A percentile compares a stretch with the other conserved stretches of the same genome.
Evolutionary conservation across 2,888 invertebrate genomes (phyloP).

Genomic region (Clunio marinus): DNA sequence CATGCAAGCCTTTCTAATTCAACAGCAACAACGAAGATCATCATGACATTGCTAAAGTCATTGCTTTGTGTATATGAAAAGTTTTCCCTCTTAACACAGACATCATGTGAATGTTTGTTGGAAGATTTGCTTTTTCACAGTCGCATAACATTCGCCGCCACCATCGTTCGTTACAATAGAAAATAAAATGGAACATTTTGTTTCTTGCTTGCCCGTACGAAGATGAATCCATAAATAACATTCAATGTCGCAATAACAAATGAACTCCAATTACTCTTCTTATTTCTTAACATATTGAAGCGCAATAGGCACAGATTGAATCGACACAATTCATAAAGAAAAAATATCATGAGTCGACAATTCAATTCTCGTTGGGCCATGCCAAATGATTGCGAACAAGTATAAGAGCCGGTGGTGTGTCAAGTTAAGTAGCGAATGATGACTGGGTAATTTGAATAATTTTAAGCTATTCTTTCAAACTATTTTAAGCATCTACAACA

Average conservation of each 20-base stretch:
- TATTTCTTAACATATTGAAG: not conserved
- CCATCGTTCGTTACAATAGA: no score
- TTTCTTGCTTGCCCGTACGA: not conserved
- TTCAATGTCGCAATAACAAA: not conserved
- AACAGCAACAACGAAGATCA: slow-evolving; percentile 7
- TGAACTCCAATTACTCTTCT: slow-evolving; percentile 1
- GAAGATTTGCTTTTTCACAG: not conserved
- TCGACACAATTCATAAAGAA: no score
- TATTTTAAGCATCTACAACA: not conserved
- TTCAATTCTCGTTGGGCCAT: no score
- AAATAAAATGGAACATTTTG: slow-evolving; percentile 5
- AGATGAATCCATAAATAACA: not conserved
- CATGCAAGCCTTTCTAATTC: slow-evolving; percentile 13
- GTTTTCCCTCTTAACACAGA: not conserved
- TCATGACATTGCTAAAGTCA: no score
- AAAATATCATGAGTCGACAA: no score
- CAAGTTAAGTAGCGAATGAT: not conserved
- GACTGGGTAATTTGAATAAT: not conserved
- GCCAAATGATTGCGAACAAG: not conserved
- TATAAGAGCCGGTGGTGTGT: not conserved
- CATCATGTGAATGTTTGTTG: slow-evolving; percentile 14
- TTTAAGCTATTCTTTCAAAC: not conserved
- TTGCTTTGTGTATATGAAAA: not conserved
- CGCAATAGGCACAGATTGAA: no score
- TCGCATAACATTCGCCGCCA: not conserved